Percentiles rank a stretch among this genome's conserved stretches.
phyloP scores from a whole-genome alignment of 2,797 vertebrate species.

The Numenius phaeopus region DNA sequence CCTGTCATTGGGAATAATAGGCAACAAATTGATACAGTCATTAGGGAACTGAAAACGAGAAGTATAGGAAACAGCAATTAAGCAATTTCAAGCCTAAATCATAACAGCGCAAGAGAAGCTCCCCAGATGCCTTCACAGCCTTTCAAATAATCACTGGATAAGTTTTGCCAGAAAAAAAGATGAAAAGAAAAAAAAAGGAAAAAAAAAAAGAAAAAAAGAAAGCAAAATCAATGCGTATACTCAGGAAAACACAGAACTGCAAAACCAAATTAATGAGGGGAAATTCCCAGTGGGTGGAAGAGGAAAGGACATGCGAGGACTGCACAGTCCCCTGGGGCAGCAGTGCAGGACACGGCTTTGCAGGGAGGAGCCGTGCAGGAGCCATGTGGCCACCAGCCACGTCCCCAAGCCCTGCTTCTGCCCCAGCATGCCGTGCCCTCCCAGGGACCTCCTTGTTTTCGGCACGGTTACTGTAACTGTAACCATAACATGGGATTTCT shows the following conservation, averaged over 20 bases:
- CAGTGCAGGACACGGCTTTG: not conserved
- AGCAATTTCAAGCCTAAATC: slow-evolving; percentile 68
- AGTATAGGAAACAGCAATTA: slow-evolving; percentile 69
- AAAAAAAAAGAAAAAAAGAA: not conserved
- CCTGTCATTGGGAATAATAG: slow-evolving; percentile 55
- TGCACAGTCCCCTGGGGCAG: not conserved
- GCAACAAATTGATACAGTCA: slow-evolving; percentile 68
- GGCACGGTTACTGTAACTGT: not conserved
- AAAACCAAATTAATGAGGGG: not conserved
- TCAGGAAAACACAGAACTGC: slow-evolving; percentile 10
- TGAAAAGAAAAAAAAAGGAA: not conserved
- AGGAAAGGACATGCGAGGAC: not conserved
- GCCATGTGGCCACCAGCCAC: not conserved
- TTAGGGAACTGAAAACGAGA: slow-evolving; percentile 68
- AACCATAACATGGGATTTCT: not conserved
- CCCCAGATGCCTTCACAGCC: slow-evolving; percentile 44
- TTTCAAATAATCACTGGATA: slow-evolving; percentile 53
- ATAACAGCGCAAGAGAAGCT: slow-evolving; percentile 38
- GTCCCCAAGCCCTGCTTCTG: not conserved
- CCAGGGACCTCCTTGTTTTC: accelerated
- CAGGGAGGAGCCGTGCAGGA: not conserved
- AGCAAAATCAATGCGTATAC: not conserved
- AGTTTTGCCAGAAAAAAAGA: not conserved
- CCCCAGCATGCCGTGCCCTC: accelerated
- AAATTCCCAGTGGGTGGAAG: not conserved